Evolutionary conservation across 2,888 invertebrate genomes (phyloP).

Genomic region (Koerneria pararmatus): DNA sequence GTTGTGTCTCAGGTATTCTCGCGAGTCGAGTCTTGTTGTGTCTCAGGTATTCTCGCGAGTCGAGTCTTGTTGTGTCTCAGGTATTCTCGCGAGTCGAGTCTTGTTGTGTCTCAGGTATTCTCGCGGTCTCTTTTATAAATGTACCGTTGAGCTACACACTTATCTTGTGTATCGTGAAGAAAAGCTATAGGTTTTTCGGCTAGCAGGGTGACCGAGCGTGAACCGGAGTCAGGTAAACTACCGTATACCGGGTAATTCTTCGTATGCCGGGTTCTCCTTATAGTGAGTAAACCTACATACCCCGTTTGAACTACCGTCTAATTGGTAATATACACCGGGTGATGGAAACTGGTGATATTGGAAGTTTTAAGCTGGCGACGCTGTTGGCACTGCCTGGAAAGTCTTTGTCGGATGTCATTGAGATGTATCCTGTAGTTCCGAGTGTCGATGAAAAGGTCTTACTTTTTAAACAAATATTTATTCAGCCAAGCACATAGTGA

Average conservation of each 20-base stretch:
- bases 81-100: constrained; percentile 66
- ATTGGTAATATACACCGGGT: too few species aligned
- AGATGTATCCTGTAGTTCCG: constrained; percentile 66
- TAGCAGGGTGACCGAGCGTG: too few species aligned
- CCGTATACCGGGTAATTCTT: too few species aligned
- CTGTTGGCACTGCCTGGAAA: constrained; percentile 65
- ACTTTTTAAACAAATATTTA: neutral
- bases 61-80: neutral
- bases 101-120: neutral
- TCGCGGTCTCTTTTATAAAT: too few species aligned
- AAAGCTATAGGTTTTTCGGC: too few species aligned
- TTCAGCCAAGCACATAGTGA: neutral
- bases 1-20: constrained; percentile 75
- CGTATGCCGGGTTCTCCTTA: too few species aligned
- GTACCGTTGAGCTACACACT: too few species aligned
- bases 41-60: constrained; percentile 72
- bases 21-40: constrained; percentile 90
- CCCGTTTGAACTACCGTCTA: too few species aligned
- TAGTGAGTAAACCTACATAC: too few species aligned
- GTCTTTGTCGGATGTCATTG: constrained; percentile 71
- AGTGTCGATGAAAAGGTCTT: neutral
- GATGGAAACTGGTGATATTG: too few species aligned
- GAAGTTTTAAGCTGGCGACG: constrained; percentile 71
- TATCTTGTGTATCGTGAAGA: too few species aligned
- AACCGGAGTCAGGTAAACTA: too few species aligned